phyloP scores from a whole-genome alignment of 1,140 invertebrate species.

The Lasaia peninsularis region DNA sequence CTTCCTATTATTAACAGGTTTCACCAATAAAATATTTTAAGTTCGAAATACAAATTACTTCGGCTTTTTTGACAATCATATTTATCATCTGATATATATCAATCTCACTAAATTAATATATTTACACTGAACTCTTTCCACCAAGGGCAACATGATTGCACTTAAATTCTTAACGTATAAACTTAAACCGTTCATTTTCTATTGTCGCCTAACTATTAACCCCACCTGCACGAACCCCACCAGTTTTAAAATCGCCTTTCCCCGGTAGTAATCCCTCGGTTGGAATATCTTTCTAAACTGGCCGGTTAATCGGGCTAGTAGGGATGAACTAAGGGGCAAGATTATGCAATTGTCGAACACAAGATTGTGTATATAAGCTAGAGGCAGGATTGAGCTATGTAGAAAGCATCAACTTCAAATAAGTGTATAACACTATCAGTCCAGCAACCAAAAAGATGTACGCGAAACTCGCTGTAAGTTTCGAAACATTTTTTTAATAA shows the following conservation, averaged over 20 bases:
- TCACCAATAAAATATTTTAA: not conserved
- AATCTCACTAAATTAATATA: not conserved
- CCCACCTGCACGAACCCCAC: constrained; percentile 51
- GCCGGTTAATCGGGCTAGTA: constrained; percentile 56
- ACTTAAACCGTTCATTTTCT: constrained; percentile 26
- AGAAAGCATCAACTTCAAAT: constrained; percentile 57
- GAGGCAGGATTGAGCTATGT: constrained; percentile 42
- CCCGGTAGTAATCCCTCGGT: constrained; percentile 24
- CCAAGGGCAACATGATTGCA: constrained; percentile 23
- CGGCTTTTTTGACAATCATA: not conserved
- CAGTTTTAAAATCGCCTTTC: constrained; percentile 37
- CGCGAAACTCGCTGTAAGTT: constrained; percentile 71
- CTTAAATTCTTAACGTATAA: constrained; percentile 34
- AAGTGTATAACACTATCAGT: constrained; percentile 61
- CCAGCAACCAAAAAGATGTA: constrained; percentile 67
- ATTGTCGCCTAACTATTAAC: constrained; percentile 32
- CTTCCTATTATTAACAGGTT: not conserved
- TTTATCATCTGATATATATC: not conserved
- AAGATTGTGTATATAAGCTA: constrained; percentile 62
- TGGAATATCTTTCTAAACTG: constrained; percentile 48
- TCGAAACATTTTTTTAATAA: constrained; percentile 5
- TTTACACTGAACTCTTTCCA: constrained; percentile 23
- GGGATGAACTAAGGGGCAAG: constrained; percentile 64
- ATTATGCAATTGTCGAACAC: constrained; percentile 62
- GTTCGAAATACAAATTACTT: not conserved